Evolutionary conservation across 1,140 invertebrate species (phyloP), one percentile per base, ranked within the genome.

Genomic region (Lutraria rhynchaena): DNA sequence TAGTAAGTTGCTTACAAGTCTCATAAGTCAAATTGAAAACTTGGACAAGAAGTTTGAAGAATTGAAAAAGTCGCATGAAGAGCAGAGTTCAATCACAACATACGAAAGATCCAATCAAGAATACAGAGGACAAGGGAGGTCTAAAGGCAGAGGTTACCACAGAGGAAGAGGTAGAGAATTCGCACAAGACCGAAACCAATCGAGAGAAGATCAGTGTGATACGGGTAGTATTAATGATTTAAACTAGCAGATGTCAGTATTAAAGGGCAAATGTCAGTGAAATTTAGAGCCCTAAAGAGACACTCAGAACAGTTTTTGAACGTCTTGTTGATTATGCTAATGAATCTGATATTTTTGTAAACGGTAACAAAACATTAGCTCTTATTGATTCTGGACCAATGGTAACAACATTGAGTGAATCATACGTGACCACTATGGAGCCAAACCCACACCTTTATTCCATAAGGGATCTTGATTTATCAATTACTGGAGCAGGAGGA

Each of bases 161-260:
- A 55, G 53, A 55, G 19, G 53, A 55, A 19, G 53, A 55, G 19
- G 53, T 22, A 55, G 53, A 49, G 46, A n/a, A 49, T 11, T 11
- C 11, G 46, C 11, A 49, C 11, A 13, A 13, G 46, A n/a, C n/a
- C 46, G n/a, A 49, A 49, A 49, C n/a, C 11, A 49, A 11, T n/a
- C 11, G 53, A 27, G 27, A 27, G 19, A 22, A 22, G 53, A 55
- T 22, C 5, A 55, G 4, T 22, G n/a, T 9, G 53, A 22, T n/a
- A 49, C n/a, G 11, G 46, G n/a, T 49, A n/a, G n/a, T 7, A n/a
- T 9, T n/a, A 55, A 19, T 5, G 4, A 4, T 55, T 55, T 55
- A 55, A 55, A 55, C 53, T n/a, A 55, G 53, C n/a, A 55, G n/a
- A 19, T 7, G 53, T 19, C 53, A 55, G 7, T n/a, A 55, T 55